Evolutionary conservation across 2,888 invertebrate species (phyloP), one percentile per base, ranked within the genome.

Genomic region (Papilio gigon): DNA sequence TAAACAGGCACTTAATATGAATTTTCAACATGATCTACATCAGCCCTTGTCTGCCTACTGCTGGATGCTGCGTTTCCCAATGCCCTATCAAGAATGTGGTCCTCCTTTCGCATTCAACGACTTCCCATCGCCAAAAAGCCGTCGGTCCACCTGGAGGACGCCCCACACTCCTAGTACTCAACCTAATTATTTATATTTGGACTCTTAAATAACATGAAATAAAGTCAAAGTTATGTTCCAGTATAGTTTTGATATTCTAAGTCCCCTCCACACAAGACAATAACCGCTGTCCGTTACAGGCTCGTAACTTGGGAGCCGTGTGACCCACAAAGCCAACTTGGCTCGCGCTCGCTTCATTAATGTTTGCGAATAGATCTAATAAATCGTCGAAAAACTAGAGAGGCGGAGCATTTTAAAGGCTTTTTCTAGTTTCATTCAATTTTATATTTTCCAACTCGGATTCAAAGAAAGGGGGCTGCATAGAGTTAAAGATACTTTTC

Each of bases 291-390:
- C 66, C 17, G 37, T 60, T 60, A 47, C 60, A 47, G 66, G 11
- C 59, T 60, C 60, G 47, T 66, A 66, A 66, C 47, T 66, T 66
- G n/a, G 47, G 60, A 47, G 37, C 47, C 37, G 22, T 66, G 35
- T 60, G 59, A 66, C 60, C 66, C 37, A 66, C 17, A 66, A 60
- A 66, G 37, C 66, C 25, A 50, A 66, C 47, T 66, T 66, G 65
- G 66, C 66, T 35, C 59, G 44, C 11, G 47, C 25, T 37, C 44
- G 59, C 44, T 66, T 66, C 66, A 66, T 60, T 66, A 60, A 66
- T 66, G 66, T 60, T 60, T 66, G 59, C 35, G 47, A 27, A 47
- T 60, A 33, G 59, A 66, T 66, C 60, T 47, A 47, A 60, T 66
- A 66, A 66, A 66, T 66, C 37, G 59, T 35, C 47, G 37, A 59